These are phyloP conservation scores for Drosophila demipolita DNA, from an alignment of 2,888 invertebrate genomes.

Conservation along the genomic window DNA sequence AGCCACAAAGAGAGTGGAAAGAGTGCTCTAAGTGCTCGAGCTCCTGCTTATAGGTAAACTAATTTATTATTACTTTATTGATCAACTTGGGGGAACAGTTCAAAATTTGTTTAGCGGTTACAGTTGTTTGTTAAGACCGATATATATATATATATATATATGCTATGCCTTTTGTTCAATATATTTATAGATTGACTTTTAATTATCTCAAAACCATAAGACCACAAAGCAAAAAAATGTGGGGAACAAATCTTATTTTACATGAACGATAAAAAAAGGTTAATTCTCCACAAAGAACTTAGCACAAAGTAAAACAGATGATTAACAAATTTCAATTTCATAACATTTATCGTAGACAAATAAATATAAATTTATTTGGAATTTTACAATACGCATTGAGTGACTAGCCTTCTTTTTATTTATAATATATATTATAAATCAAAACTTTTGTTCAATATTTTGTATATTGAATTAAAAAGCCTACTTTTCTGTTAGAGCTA, in stretches of 20 bases:
- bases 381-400: neutral
- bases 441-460: neutral
- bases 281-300: neutral
- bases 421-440: neutral
- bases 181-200: neutral
- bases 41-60: constrained; percentile 35
- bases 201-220: neutral
- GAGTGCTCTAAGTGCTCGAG: constrained; percentile 31
- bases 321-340: neutral
- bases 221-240: neutral
- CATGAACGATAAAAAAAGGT: neutral
- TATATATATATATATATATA: neutral
- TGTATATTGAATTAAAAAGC: too few relatives aligned
- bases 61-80: constrained; percentile 46
- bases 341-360: neutral
- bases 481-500: neutral
- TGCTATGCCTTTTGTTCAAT: too few relatives aligned
- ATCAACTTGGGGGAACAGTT: constrained; percentile 60
- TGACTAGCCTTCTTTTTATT: neutral
- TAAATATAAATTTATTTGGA: neutral
- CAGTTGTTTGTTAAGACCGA: constrained; percentile 29
- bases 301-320: neutral
- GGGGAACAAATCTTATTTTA: neutral
- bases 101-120: constrained; percentile 57
- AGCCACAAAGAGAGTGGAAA: constrained; percentile 25